Base-by-base conservation (phyloP, 2,113 vertebrate genomes). In the Syngnathus typhle region DNA sequence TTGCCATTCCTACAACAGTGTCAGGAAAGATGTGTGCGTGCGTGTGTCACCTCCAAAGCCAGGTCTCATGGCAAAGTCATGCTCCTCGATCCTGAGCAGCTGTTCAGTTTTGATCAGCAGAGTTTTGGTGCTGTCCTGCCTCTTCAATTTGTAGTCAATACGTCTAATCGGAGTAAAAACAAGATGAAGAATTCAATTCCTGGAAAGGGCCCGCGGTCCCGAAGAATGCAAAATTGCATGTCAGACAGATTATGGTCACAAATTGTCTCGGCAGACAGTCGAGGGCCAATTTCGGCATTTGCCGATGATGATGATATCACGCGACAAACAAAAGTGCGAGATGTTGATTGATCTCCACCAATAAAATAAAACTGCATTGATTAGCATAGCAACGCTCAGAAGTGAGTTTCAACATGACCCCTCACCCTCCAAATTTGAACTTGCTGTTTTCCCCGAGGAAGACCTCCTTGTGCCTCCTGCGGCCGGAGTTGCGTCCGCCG, bases 51-150 rank as follows among this genome's bases (percentile, higher is more conserved):
- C 93, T 93, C 94, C 95, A 69, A 97, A 96, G 75, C 95, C 93
- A 52, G 93, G 94, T 80, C 95, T 93, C 84, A 95, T 88, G 32
- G 94, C 92, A 76, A 98, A 98, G 83, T 97, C 93, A 5, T 96
- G 93, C 41, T 95, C 94, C 64, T 98, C 90, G 60, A 95, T 94
- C 39, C 86, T 92, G 60, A 98, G 91, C 67, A 97, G 90, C 73
- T 95, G 94, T 70, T 95, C 89, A 0, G 88, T 92, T 82, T 93
- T 96, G 55, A 92, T 89, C 19, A 93, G 88, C 59, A 89, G 83
- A 0, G 92, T 85, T 85, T 96, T 96, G 0, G 94, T 95, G 85
- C 89, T 94, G 88, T 97, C 93, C 61, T 91, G 85, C 77, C 92
- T 93, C 85, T 88, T 93, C 84, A 92, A 90, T 80, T 91, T 94